Evolutionary conservation across 2,888 invertebrate genomes (phyloP).

Genomic region (Dynastes maya): DNA sequence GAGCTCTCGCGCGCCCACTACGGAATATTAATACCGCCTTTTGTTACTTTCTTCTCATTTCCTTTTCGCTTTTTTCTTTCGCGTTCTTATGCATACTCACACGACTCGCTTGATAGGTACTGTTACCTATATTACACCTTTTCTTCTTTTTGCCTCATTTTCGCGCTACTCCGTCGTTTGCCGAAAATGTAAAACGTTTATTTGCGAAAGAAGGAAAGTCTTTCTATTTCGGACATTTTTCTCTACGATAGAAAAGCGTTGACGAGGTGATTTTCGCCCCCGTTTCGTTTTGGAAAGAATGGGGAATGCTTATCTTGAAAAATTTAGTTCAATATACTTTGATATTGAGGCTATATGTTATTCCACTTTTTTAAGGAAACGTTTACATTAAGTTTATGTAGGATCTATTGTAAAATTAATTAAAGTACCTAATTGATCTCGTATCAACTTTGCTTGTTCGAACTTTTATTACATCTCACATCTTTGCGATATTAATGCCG

Average conservation of each 20-base stretch:
- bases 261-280: not conserved
- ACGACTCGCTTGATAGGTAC: not conserved
- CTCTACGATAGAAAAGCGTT: slow-evolving; percentile 1
- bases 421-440: not conserved
- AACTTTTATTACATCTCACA: no score
- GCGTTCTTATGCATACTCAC: not conserved
- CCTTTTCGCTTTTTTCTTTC: slow-evolving; percentile 9
- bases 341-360: not conserved
- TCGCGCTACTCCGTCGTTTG: not conserved
- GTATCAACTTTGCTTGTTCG: no score
- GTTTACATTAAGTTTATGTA: not conserved
- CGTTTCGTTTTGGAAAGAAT: not conserved
- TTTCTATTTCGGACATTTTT: not conserved
- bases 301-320: not conserved
- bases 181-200: slow-evolving; percentile 9
- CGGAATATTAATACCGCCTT: slow-evolving; percentile 40
- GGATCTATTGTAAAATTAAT: not conserved
- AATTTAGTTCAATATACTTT: not conserved
- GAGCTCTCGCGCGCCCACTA: slow-evolving; percentile 24
- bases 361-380: no score
- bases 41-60: slow-evolving; percentile 44
- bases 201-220: not conserved
- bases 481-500: no score
- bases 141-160: not conserved
- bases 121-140: not conserved